These are phyloP conservation scores for Thamnaconus septentrionalis DNA, from an alignment of 2,113 vertebrate species.

Conservation along the genomic window DNA sequence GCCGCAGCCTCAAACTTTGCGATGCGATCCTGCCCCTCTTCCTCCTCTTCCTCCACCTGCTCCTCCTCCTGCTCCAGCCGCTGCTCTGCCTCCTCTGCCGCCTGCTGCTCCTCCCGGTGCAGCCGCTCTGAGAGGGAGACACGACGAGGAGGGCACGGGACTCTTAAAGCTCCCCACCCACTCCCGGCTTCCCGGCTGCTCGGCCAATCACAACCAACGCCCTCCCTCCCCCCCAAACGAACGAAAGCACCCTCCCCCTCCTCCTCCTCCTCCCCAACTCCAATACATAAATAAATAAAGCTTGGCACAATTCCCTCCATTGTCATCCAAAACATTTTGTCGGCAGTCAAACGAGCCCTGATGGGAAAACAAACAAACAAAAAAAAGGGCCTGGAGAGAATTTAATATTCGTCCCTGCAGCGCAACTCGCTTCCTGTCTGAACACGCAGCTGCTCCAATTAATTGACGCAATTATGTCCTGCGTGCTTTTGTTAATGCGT, in stretches of 20 bases:
- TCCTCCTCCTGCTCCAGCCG: slow-evolving; percentile 24
- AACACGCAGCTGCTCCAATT: no score
- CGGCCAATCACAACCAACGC: slow-evolving; percentile 62
- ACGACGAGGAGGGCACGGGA: slow-evolving; percentile 20
- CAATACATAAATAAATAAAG: not conserved
- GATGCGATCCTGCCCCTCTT: slow-evolving; percentile 21
- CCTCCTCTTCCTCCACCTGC: slow-evolving; percentile 4
- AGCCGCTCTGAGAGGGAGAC: slow-evolving; percentile 19
- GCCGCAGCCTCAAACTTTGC: slow-evolving; percentile 60
- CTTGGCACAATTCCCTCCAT: not conserved
- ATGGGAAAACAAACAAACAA: not conserved
- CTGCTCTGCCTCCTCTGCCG: slow-evolving; percentile 15
- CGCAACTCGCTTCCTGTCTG: no score
- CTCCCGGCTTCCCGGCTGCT: slow-evolving; percentile 25
- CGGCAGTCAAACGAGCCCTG: not conserved
- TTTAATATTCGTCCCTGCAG: no score
- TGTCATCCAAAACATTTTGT: slow-evolving; percentile 3
- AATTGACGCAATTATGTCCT: no score
- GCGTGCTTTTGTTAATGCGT: no score
- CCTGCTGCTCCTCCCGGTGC: slow-evolving; percentile 23
- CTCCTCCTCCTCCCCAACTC: no score
- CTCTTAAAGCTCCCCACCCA: slow-evolving; percentile 58
- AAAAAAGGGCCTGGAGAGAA: no score
- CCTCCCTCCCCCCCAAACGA: not conserved
- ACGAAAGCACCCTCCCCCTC: not conserved